Percentiles rank a stretch among this genome's conserved stretches.
phyloP scores from a whole-genome alignment of 2,888 invertebrate genomes.

The Sympetrum striolatum region DNA sequence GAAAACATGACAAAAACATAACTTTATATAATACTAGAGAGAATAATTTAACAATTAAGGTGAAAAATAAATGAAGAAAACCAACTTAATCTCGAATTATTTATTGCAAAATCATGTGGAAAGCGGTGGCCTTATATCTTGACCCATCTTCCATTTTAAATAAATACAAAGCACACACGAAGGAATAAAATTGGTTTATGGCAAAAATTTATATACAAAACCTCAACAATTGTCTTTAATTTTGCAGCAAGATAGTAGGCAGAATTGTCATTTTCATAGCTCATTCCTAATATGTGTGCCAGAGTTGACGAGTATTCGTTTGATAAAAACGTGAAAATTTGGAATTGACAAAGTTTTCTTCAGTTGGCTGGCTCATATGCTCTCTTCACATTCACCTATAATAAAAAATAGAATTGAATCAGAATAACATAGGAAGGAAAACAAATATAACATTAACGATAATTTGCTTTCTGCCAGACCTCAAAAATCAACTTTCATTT shows the following conservation, averaged over 20 bases:
- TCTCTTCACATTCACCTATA: constrained; percentile 3
- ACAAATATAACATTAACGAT: too few relatives aligned
- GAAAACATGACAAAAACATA: too few relatives aligned
- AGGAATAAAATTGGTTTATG: constrained; percentile 28
- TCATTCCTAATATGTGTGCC: constrained; percentile 37
- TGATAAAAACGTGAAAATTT: constrained; percentile 7
- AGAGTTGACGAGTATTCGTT: constrained; percentile 25
- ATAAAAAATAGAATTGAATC: too few relatives aligned
- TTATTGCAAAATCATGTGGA: constrained; percentile 40
- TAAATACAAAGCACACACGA: constrained; percentile 41
- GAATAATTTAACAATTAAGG: background rate
- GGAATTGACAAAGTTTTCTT: constrained; percentile 36
- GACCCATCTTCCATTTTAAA: constrained; percentile 43
- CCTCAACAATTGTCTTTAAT: constrained; percentile 25
- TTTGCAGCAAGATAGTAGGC: constrained; percentile 33
- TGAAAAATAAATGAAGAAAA: background rate
- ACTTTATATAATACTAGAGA: too few relatives aligned
- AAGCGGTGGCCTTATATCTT: constrained; percentile 22
- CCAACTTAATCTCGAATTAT: background rate
- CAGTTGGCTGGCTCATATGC: background rate
- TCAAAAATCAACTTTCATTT: too few relatives aligned
- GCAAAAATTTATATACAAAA: constrained; percentile 38
- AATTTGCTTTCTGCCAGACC: too few relatives aligned
- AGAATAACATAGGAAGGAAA: too few relatives aligned
- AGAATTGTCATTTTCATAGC: background rate